phyloP scores from a whole-genome alignment of 2,113 vertebrate species.

The Catharus bicknelli region DNA sequence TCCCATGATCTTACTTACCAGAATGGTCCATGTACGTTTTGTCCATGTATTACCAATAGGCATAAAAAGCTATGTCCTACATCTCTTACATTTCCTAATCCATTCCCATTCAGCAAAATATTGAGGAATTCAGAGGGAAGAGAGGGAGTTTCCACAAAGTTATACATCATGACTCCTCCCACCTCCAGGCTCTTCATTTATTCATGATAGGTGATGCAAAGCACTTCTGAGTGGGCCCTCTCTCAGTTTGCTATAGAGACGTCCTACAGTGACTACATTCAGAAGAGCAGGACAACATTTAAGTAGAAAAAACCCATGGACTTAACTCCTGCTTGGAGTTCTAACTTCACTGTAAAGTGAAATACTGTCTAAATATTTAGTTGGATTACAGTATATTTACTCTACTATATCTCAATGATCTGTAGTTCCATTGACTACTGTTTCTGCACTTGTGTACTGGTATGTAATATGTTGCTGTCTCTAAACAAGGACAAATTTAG shows the following conservation, averaged over 20 bases:
- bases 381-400: background rate
- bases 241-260: background rate
- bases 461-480: background rate
- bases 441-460: background rate
- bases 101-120: background rate
- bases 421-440: background rate
- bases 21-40: background rate
- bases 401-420: background rate
- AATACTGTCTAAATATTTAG: background rate
- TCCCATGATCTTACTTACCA: background rate
- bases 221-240: background rate
- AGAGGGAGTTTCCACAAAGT: background rate
- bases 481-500: background rate
- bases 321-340: background rate
- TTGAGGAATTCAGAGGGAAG: background rate
- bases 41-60: background rate
- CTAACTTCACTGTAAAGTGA: background rate
- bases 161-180: background rate
- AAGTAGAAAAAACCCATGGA: background rate
- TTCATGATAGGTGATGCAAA: background rate
- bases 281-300: background rate
- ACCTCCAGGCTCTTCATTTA: background rate
- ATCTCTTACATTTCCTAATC: background rate
- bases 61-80: background rate
- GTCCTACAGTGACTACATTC: background rate